Percentiles rank a stretch among this genome's conserved stretches.
phyloP scores from a whole-genome alignment of 2,113 vertebrate species.

The Tenebrosternarchus preto region DNA sequence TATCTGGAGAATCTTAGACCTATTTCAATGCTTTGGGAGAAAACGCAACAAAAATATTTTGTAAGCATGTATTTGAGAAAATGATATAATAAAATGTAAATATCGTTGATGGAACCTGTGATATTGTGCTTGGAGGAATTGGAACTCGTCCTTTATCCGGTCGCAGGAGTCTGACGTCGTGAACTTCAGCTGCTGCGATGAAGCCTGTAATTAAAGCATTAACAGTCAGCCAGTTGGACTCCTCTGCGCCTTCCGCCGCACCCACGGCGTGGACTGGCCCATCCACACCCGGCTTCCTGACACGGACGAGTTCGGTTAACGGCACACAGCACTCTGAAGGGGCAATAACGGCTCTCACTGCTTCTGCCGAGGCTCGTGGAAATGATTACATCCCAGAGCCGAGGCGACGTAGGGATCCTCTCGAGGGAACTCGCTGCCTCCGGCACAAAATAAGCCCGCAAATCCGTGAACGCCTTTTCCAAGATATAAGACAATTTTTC shows the following conservation, averaged over 20 bases:
- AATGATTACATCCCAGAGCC: slow-evolving; percentile 26
- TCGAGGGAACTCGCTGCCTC: neutral
- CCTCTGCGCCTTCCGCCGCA: slow-evolving; percentile 14
- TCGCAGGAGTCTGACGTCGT: slow-evolving; percentile 98
- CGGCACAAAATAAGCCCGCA: slow-evolving; percentile 4
- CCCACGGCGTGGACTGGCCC: neutral
- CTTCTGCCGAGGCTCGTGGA: neutral
- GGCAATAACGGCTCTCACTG: neutral
- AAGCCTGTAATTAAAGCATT: slow-evolving; percentile 73
- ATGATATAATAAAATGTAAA: neutral
- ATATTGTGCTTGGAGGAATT: slow-evolving; percentile 97
- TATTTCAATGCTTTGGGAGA: neutral
- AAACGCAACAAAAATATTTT: neutral
- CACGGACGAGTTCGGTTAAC: slow-evolving; percentile 1
- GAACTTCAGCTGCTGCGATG: slow-evolving; percentile 94
- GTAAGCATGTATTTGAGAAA: neutral
- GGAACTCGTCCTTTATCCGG: slow-evolving; percentile 98
- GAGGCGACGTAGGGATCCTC: neutral
- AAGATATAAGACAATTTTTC: slow-evolving; percentile 17
- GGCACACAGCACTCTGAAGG: neutral
- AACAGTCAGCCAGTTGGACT: slow-evolving; percentile 39
- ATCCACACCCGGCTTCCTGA: neutral
- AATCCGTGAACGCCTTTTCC: slow-evolving; percentile 5
- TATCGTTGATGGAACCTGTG: slow-evolving; percentile 79
- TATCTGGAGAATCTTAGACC: slow-evolving; percentile 66